A percentile compares a stretch with the other conserved stretches of the same genome.
Evolutionary conservation across 1,140 invertebrate genomes (phyloP).

Genomic region (Fopius arisanus): DNA sequence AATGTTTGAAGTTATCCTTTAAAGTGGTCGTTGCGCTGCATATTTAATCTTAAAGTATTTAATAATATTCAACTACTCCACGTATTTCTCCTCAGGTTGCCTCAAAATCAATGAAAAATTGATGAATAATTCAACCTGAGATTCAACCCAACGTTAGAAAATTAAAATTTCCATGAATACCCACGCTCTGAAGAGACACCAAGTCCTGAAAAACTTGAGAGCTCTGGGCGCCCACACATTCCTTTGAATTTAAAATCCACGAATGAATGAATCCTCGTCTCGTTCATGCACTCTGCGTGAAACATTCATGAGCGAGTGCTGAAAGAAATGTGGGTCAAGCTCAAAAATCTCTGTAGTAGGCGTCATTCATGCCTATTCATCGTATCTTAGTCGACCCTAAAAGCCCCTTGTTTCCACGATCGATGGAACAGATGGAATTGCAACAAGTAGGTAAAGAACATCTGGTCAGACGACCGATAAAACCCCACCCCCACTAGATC

Average conservation of each 20-base stretch:
- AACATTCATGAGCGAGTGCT: slow-evolving; percentile 36
- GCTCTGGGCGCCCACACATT: background rate
- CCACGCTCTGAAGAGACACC: no score
- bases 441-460: slow-evolving; percentile 50
- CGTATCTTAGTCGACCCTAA: slow-evolving; percentile 31
- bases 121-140: no score
- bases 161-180: no score
- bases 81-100: no score
- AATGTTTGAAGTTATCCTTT: no score
- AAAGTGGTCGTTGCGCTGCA: no score
- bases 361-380: slow-evolving; percentile 49
- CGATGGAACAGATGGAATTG: slow-evolving; percentile 43
- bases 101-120: no score
- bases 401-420: slow-evolving; percentile 35
- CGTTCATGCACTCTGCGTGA: background rate
- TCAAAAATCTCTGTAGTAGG: slow-evolving; percentile 43
- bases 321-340: slow-evolving; percentile 51
- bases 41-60: no score
- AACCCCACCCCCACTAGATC: no score
- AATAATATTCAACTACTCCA: no score
- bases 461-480: background rate
- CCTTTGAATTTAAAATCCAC: background rate
- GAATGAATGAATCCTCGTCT: background rate
- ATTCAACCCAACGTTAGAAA: no score
- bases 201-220: no score